Conservation (phyloP, 2,113 vertebrate species). For the Rostratula benghalensis region DNA sequence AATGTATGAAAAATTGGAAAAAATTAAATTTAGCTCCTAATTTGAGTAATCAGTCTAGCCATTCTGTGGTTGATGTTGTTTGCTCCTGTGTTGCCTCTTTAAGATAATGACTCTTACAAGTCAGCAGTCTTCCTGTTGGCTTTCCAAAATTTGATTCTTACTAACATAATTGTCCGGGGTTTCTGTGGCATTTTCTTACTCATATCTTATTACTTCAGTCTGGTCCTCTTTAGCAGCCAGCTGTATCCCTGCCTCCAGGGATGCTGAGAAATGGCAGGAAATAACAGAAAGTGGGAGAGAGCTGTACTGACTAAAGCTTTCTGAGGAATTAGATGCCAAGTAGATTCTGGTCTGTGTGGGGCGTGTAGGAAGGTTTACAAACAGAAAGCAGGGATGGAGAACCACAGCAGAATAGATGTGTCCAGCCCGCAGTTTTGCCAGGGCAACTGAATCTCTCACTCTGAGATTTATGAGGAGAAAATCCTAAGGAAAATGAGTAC, state of each 20-base stretch:
- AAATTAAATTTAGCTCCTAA: not conserved
- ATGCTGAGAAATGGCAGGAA: not conserved
- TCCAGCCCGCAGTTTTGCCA: not conserved
- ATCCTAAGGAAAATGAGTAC: not conserved
- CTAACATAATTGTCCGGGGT: not conserved
- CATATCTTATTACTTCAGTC: not conserved
- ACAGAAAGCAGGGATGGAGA: not conserved
- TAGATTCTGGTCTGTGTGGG: not conserved
- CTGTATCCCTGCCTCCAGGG: not conserved
- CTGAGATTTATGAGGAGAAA: not conserved
- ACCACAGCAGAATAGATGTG: not conserved
- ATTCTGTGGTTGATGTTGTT: not conserved
- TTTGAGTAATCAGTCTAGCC: not conserved
- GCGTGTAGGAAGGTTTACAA: not conserved
- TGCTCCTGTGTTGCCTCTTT: not conserved
- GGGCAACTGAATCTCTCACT: not conserved
- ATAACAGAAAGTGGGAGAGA: not conserved
- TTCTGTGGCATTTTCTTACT: not conserved
- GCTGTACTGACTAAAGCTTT: not conserved
- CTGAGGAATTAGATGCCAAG: not conserved
- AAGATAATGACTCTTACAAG: not conserved
- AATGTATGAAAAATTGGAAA: not conserved
- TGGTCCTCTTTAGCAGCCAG: not conserved
- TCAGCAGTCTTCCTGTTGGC: not conserved
- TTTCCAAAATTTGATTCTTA: not conserved